Evolutionary conservation across 2,797 vertebrate species (phyloP), one percentile per base, ranked within the genome.

Genomic region (Cyprinodon diabolis): DNA sequence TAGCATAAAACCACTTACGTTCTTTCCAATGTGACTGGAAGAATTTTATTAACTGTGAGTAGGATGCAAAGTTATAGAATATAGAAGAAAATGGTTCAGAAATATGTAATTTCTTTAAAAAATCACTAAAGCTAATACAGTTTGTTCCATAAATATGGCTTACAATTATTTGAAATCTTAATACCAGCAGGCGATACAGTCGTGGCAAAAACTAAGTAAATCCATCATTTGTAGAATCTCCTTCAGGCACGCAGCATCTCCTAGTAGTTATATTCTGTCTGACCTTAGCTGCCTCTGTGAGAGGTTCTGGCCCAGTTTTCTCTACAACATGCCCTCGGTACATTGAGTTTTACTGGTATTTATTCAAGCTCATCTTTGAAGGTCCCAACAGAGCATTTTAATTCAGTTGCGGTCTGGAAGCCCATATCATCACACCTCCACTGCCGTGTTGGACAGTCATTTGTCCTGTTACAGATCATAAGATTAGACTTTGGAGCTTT

Each of bases 1-100:
- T 4, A n/a, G 25, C 17, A 68, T 66, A 11, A 77, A 66, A 56
- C 15, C 69, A 54, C 17, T 60, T 74, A 12, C 55, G 4, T 66
- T 66, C 37, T 13, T 63, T 63, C 43, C 10, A 2, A 35, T 2
- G 1, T 66, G 76, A 65, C 71, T 75, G 6, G 51, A 76, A 17
- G 47, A 25, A 35, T 67, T 67, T 67, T 47, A 51, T 51, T 51
- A 10, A 67, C 66, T 51, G 15, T 67, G 47, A 67, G 25, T 49
- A 51, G 47, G 47, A 35, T 51, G 17, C 11, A 30, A 51, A 3
- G 51, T 35, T 30, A 11, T 67, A 19, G 9, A 51, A 65, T 43
- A 30, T 10, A 30, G 25, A 67, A 30, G n/a, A 17, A 51, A 51
- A 51, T 51, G 4, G 25, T 51, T 30, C 8, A 30, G 1, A 67